These are phyloP conservation scores for Solea solea DNA, from an alignment of 2,113 vertebrate species.

Conservation along the genomic window DNA sequence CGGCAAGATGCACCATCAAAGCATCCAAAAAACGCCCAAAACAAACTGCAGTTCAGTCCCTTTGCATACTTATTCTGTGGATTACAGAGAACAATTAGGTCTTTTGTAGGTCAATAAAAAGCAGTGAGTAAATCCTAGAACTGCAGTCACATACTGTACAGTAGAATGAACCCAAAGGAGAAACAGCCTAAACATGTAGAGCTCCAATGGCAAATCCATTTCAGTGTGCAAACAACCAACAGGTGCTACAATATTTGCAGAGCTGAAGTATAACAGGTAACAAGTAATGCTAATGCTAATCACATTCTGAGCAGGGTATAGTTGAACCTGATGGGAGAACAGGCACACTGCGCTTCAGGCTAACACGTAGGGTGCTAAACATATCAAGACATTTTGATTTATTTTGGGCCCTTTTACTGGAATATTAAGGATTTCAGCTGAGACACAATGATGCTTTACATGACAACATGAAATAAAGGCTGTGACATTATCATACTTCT, in stretches of 20 bases:
- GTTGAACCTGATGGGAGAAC: too few relatives aligned
- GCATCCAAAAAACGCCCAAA: constrained; percentile 20
- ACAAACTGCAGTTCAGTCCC: constrained; percentile 32
- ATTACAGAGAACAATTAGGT: constrained; percentile 53
- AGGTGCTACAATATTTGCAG: not conserved
- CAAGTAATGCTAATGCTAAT: not conserved
- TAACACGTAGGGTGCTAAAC: not conserved
- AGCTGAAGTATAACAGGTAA: not conserved
- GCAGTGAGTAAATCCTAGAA: constrained; percentile 20
- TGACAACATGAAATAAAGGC: too few relatives aligned
- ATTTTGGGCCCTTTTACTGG: too few relatives aligned
- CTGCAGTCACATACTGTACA: constrained; percentile 8
- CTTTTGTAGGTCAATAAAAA: constrained; percentile 44
- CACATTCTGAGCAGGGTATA: too few relatives aligned
- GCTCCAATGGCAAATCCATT: constrained; percentile 2
- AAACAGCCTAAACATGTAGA: constrained; percentile 5
- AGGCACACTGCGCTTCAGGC: too few relatives aligned
- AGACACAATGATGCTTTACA: not conserved
- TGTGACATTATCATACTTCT: too few relatives aligned
- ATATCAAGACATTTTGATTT: not conserved
- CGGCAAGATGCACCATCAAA: constrained; percentile 24
- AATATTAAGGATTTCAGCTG: too few relatives aligned
- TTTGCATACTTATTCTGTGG: constrained; percentile 19
- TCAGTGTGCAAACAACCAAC: not conserved
- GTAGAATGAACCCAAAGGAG: not conserved